Base-by-base conservation (phyloP, 1,140 invertebrate species). In the Coboldia fuscipes region DNA sequence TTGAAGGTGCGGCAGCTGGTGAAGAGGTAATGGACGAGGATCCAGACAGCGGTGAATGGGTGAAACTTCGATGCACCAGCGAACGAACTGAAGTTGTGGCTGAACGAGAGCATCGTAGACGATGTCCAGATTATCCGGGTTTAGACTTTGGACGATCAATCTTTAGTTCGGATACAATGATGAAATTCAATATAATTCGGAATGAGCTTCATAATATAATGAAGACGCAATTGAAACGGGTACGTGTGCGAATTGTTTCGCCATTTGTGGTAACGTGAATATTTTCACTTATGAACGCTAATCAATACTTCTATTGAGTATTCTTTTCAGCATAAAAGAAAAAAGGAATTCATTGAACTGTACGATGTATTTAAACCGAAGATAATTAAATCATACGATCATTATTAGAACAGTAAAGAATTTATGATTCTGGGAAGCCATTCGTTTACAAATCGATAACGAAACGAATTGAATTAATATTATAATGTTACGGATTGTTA, bases 141-240 rank as follows among this genome's bases (percentile, higher is more conserved):
- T 57, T 93, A 7, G 83, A 83, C 0, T 88, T 92, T 45, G 84
- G 82, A 15, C 72, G 72, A 39, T 88, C 84, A 15, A 81, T 89
- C 48, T 92, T 96, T 56, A 89, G 83, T 50, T 93, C 89, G 30
- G 89, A 93, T 54, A 93, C 90, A 2, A 78, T 93, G 72, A 94
- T 97, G 76, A 94, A 92, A 60, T 93, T 94, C 61, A 86, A 76
- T 51, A 78, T 97, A 31, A 96, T 97, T 50, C 74, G 76, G 52
- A 94, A 94, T 58, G 92, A 96, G 64, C 69, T 97, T 46, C 85
- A 94, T 62, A 96, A 96, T 66, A 89, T 94, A 47, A 83, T 90
- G 66, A 81, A 88, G 53, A 86, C 86, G 54, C 88, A 92, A 54
- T 66, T 97, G 34, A 92, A 85, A 70, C 70, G 85, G 89, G 90